Evolutionary conservation across 1,140 invertebrate species (phyloP).

Genomic region (Bradynema listronoti): DNA sequence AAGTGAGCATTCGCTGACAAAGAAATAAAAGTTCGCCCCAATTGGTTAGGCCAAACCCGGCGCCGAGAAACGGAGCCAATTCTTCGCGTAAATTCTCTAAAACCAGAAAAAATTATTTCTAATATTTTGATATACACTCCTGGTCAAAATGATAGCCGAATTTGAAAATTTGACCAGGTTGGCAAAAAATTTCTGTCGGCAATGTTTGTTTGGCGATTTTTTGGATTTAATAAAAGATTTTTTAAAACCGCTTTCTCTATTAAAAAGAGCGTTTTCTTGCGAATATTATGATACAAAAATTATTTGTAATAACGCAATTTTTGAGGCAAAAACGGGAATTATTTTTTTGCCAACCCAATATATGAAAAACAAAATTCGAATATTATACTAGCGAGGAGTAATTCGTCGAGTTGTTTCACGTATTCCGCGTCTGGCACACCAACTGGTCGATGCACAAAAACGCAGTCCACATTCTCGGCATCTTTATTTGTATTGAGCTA

Average conservation of each 20-base stretch:
- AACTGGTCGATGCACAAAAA: slow-evolving; percentile 18
- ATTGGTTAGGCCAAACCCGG: slow-evolving; percentile 25
- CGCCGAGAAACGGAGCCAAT: slow-evolving; percentile 10
- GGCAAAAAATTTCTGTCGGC: too few species aligned
- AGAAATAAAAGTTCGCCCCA: slow-evolving; percentile 28
- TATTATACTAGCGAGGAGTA: neutral
- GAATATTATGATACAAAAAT: too few species aligned
- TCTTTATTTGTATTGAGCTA: slow-evolving; percentile 27
- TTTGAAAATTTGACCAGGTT: too few species aligned
- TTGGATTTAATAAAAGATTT: too few species aligned
- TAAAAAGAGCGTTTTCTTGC: too few species aligned
- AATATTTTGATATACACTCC: too few species aligned
- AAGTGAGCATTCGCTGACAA: slow-evolving; percentile 21
- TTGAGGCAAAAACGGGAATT: too few species aligned
- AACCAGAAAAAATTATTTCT: neutral
- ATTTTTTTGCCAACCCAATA: too few species aligned
- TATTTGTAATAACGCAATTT: too few species aligned
- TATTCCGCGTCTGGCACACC: slow-evolving; percentile 26
- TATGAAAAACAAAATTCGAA: slow-evolving; percentile 8
- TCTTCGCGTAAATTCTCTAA: slow-evolving; percentile 1
- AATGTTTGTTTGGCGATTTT: too few species aligned
- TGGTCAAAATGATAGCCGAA: too few species aligned
- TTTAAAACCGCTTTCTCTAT: too few species aligned
- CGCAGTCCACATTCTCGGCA: slow-evolving; percentile 22
- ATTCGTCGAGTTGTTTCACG: slow-evolving; percentile 22